Evolutionary conservation across 1,140 invertebrate species (phyloP).

Genomic region (Drosophila obscura): DNA sequence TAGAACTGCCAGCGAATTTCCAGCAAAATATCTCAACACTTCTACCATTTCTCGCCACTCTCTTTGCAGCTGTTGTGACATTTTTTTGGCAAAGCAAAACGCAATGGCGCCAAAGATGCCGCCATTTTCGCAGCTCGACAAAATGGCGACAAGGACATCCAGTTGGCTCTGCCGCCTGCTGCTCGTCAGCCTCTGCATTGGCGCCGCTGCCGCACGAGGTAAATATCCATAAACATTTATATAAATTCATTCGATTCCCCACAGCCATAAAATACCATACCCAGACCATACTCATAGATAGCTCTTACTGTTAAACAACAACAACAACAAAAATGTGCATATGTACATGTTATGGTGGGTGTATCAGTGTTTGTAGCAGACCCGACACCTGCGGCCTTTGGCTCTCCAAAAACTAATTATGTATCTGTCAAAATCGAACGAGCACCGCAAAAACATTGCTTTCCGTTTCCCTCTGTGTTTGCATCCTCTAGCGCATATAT

Average conservation of each 20-base stretch:
- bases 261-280: constrained; percentile 17
- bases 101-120: constrained; percentile 77
- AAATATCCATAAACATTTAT: constrained; percentile 63
- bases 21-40: constrained; percentile 62
- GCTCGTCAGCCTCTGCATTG: constrained; percentile 65
- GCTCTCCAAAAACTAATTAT: constrained; percentile 68
- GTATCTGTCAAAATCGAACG: constrained; percentile 70
- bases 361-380: constrained; percentile 36
- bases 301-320: constrained; percentile 2
- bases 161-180: constrained; percentile 60
- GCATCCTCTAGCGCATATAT: constrained; percentile 33
- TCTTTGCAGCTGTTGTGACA: constrained; percentile 77
- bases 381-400: constrained; percentile 47
- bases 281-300: constrained; percentile 9
- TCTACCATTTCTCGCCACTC: constrained; percentile 28
- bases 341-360: constrained; percentile 2
- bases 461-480: constrained; percentile 29
- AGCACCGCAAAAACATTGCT: constrained; percentile 28
- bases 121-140: constrained; percentile 74
- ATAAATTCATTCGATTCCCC: constrained; percentile 30
- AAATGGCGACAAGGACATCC: constrained; percentile 71
- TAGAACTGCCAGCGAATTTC: constrained; percentile 5
- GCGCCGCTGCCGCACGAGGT: constrained; percentile 71
- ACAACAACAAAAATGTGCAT: constrained; percentile 9
- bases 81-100: constrained; percentile 77